A percentile compares a stretch with the other conserved stretches of the same genome.
Conservation (phyloP, 2,888 invertebrate genomes). For the Lampropteryx suffumata region DNA sequence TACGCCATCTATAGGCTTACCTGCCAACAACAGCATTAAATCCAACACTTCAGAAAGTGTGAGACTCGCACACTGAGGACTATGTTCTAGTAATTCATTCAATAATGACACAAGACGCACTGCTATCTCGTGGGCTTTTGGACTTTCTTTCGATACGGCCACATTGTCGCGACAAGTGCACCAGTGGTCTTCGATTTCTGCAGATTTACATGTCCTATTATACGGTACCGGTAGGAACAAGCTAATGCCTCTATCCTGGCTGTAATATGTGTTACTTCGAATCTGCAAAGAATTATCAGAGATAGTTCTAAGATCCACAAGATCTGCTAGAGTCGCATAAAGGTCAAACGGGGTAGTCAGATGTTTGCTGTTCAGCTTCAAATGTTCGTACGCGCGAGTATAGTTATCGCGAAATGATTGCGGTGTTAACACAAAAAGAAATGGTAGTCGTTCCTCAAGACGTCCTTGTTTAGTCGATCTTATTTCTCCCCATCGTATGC, state of each 20-base stretch:
- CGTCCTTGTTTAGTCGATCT: slow-evolving; percentile 92
- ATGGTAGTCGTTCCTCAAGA: slow-evolving; percentile 94
- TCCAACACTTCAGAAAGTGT: slow-evolving; percentile 84
- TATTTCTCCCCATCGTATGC: slow-evolving; percentile 93
- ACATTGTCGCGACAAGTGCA: slow-evolving; percentile 91
- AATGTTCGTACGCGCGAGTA: slow-evolving; percentile 83
- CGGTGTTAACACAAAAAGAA: slow-evolving; percentile 89
- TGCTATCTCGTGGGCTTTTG: slow-evolving; percentile 82
- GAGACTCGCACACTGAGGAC: slow-evolving; percentile 86
- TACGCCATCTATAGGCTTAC: slow-evolving; percentile 55
- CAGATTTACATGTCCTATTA: slow-evolving; percentile 88
- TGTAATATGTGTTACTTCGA: slow-evolving; percentile 56
- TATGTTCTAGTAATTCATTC: slow-evolving; percentile 83
- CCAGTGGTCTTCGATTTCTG: slow-evolving; percentile 92
- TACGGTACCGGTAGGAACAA: slow-evolving; percentile 88
- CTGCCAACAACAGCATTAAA: slow-evolving; percentile 84
- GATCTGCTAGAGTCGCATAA: slow-evolving; percentile 89
- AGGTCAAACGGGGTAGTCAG: slow-evolving; percentile 93
- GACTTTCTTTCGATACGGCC: slow-evolving; percentile 78
- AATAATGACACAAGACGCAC: slow-evolving; percentile 84
- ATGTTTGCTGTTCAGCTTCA: slow-evolving; percentile 85
- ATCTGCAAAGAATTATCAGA: slow-evolving; percentile 62
- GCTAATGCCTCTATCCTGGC: slow-evolving; percentile 85
- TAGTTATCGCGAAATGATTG: slow-evolving; percentile 86
- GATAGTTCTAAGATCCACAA: slow-evolving; percentile 79